These are phyloP conservation scores for Heliconius erato DNA, from an alignment of 2,888 invertebrate species.

Conservation along the genomic window DNA sequence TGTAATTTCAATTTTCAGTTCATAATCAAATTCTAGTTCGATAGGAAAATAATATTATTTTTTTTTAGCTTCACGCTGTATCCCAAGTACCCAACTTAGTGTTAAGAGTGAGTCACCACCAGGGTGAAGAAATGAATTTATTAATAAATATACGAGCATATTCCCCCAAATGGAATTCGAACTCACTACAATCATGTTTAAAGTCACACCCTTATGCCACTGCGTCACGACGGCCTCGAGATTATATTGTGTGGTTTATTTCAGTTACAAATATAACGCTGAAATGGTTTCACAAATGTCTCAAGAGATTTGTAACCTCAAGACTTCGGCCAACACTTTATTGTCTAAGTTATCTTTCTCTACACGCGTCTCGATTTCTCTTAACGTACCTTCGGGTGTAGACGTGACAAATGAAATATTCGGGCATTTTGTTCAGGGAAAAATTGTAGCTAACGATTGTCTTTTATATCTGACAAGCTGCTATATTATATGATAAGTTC, in stretches of 20 bases:
- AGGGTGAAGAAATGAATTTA: too few species aligned
- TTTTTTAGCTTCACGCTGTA: too few species aligned
- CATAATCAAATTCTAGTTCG: too few species aligned
- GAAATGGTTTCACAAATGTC: background rate
- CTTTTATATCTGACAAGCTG: slow-evolving; percentile 2
- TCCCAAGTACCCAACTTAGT: too few species aligned
- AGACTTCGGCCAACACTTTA: slow-evolving; percentile 18
- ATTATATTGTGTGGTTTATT: background rate
- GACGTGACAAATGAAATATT: slow-evolving; percentile 25
- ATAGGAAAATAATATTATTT: too few species aligned
- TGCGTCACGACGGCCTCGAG: background rate
- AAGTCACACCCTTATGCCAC: too few species aligned
- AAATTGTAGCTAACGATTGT: slow-evolving; percentile 3
- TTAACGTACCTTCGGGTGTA: slow-evolving; percentile 31
- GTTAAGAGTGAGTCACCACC: too few species aligned
- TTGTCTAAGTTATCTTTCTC: slow-evolving; percentile 38
- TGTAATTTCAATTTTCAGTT: too few species aligned
- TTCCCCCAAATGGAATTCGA: too few species aligned
- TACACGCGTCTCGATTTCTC: slow-evolving; percentile 37
- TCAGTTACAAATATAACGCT: background rate
- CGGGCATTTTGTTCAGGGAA: slow-evolving; percentile 15
- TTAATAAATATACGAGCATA: too few species aligned
- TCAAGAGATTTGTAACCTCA: slow-evolving; percentile 18
- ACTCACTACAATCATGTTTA: too few species aligned
- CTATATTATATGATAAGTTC: background rate